Base-by-base conservation (phyloP, 2,888 invertebrate species). In the Exephanes ischioxanthus region DNA sequence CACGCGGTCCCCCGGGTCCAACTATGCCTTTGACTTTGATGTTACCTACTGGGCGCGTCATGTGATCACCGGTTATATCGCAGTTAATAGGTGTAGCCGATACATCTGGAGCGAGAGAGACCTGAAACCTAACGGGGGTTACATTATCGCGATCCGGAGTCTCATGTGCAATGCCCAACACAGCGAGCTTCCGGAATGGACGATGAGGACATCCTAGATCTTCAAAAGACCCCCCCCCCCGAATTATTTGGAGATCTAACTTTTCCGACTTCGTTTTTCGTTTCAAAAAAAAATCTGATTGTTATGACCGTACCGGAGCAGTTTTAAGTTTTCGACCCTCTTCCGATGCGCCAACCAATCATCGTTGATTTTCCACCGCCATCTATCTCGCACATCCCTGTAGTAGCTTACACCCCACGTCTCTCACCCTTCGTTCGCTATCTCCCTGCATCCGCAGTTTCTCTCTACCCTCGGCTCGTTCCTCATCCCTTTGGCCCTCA, bases 21-120 rank as follows among this genome's bases (percentile, higher is more conserved):
- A 91, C 92, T 92, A 93, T 93, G 93, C 93, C 93, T 93, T 94
- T 93, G 93, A 92, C 93, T 93, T 93, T 94, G 93, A 94, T 94
- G 93, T 94, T 91, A 88, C 88, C 88, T 89, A 90, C 88, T 86
- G 88, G 89, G 88, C 89, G 88, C 91, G 90, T 91, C 90, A 91
- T 89, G 88, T 89, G 92, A 92, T 91, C 89, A 88, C 45, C 86
- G 76, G 86, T 87, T 89, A 88, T 89, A 88, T 86, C 86, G 86
- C 73, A 73, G 86, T 87, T 89, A 88, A 89, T 89, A 88, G 89
- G 86, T 86, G 87, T 87, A 87, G 85, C 88, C 84, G 84, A 83
- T 81, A 85, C 83, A 51, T 37, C 33, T 37, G n/a, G 67, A 70
- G 72, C 66, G 26, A 58, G 75, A 26, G 68, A 61, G 48, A 53